phyloP scores from a whole-genome alignment of 2,797 vertebrate genomes.

The Dendrocincla tyrannina region DNA sequence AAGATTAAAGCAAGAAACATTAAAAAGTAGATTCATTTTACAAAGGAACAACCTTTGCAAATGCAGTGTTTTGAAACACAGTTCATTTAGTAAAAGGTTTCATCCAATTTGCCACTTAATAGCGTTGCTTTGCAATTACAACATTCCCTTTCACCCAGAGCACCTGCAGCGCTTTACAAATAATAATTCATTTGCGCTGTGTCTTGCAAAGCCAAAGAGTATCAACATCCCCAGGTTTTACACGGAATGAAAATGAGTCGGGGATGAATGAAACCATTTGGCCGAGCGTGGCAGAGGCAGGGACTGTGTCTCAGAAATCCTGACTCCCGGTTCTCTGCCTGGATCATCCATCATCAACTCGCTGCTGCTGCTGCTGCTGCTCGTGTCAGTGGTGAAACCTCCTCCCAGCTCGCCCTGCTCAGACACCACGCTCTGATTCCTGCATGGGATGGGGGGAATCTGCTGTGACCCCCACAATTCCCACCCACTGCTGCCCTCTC shows the following conservation, averaged over 20 bases:
- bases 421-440: not conserved
- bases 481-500: not conserved
- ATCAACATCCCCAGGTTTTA: not conserved
- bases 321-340: rapidly evolving
- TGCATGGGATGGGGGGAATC: rapidly evolving
- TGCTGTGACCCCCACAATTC: rapidly evolving
- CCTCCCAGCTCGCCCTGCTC: not conserved
- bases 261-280: not conserved
- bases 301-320: not conserved
- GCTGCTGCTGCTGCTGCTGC: rapidly evolving
- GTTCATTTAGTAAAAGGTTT: slow-evolving; percentile 35
- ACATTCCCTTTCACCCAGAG: slow-evolving; percentile 1
- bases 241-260: rapidly evolving
- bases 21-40: not conserved
- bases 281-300: not conserved
- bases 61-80: not conserved
- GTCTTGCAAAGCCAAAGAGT: not conserved
- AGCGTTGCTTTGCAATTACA: slow-evolving; percentile 16
- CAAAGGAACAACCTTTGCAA: not conserved
- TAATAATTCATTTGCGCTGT: not conserved
- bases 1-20: slow-evolving; percentile 38
- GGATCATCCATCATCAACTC: not conserved
- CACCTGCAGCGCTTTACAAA: slow-evolving; percentile 20
- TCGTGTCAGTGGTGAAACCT: rapidly evolving
- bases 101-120: slow-evolving; percentile 53